Evolutionary conservation across 2,797 vertebrate species (phyloP).

Genomic region (Pangasius krempfi): DNA sequence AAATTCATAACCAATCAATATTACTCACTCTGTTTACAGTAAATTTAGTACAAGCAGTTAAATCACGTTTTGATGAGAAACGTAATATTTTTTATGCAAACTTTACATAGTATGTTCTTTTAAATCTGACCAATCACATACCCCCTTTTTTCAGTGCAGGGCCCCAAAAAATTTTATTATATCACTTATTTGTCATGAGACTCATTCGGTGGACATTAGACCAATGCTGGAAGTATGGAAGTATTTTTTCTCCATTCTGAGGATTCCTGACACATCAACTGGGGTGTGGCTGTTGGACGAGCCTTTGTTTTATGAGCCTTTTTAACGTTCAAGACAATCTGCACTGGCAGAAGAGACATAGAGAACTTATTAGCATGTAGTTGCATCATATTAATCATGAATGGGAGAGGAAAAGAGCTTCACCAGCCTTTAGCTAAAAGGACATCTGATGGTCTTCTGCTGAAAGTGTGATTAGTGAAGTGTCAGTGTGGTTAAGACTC

Average conservation of each 20-base stretch:
- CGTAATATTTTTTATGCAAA: too few species aligned
- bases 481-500: not conserved
- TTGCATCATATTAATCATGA: conserved; percentile 1
- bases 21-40: too few species aligned
- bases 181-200: not conserved
- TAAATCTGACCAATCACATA: too few species aligned
- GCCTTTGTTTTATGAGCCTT: not conserved
- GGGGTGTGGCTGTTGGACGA: not conserved
- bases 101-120: too few species aligned
- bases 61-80: too few species aligned
- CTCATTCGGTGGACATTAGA: not conserved
- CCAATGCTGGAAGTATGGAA: not conserved
- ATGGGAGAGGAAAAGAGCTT: not conserved
- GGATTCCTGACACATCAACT: not conserved
- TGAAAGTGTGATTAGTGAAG: not conserved
- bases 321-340: not conserved
- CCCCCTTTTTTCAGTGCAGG: too few species aligned
- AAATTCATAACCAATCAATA: too few species aligned
- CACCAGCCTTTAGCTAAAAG: not conserved
- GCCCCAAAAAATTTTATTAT: not conserved
- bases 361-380: not conserved
- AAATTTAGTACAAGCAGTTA: too few species aligned
- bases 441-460: not conserved
- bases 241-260: not conserved
- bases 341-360: not conserved